Conservation (phyloP, 2,797 vertebrate genomes). For the Bradypus variegatus region DNA sequence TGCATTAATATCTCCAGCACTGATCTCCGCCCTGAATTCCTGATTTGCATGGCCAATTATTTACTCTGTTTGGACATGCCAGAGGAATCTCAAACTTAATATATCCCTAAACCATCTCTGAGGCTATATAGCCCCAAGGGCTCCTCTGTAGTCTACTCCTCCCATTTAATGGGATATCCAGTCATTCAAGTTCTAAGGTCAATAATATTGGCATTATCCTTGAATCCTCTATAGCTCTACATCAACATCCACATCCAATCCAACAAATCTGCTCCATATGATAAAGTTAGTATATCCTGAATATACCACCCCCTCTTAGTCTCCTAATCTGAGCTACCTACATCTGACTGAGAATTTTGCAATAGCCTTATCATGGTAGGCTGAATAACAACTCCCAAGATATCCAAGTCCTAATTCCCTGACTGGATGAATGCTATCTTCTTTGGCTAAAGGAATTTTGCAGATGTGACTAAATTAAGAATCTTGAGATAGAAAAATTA, state of each 20-base stretch:
- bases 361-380: not conserved
- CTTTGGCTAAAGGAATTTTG: not conserved
- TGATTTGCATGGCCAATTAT: not conserved
- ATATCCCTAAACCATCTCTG: not conserved
- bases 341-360: not conserved
- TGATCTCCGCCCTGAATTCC: not conserved
- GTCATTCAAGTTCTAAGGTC: not conserved
- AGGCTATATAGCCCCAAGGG: fast-evolving
- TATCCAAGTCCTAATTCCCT: not conserved
- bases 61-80: not conserved
- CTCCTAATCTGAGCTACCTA: not conserved
- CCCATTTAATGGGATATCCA: not conserved
- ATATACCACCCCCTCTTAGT: not conserved
- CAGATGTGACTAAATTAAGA: too few species aligned
- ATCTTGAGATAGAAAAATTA: too few species aligned
- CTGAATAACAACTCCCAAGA: not conserved
- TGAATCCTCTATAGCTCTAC: not conserved
- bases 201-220: not conserved
- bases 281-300: not conserved
- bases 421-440: not conserved
- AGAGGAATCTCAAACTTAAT: not conserved
- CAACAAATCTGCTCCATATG: not conserved
- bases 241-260: not conserved
- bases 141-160: not conserved
- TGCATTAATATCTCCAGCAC: not conserved